Evolutionary conservation across 2,888 invertebrate genomes (phyloP).

Genomic region (Spodoptera picta): DNA sequence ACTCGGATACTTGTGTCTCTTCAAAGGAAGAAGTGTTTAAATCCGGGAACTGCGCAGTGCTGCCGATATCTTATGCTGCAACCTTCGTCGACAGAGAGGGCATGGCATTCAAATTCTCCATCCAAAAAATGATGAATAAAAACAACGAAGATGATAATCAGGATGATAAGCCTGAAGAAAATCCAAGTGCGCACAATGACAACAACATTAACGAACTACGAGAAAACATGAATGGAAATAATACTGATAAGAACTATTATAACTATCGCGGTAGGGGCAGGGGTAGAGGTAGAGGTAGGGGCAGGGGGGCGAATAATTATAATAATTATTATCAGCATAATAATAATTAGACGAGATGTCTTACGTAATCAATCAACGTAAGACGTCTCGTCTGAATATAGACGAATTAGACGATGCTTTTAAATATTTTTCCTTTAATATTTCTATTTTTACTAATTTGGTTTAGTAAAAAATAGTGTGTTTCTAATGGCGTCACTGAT

Average conservation of each 20-base stretch:
- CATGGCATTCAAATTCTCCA: slow-evolving; percentile 46
- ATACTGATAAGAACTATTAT: not conserved
- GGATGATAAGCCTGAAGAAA: no score
- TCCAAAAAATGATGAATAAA: slow-evolving; percentile 23
- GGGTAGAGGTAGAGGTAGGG: slow-evolving; percentile 37
- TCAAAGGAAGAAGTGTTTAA: slow-evolving; percentile 58
- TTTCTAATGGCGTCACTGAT: no score
- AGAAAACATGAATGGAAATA: no score
- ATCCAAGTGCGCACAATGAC: no score
- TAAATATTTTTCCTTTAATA: no score
- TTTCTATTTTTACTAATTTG: no score
- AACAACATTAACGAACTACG: no score
- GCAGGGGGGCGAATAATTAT: slow-evolving; percentile 1
- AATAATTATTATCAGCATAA: not conserved
- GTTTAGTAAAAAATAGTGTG: no score
- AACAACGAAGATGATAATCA: not conserved
- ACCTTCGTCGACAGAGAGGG: slow-evolving; percentile 40
- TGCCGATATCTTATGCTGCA: slow-evolving; percentile 59
- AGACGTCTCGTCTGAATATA: no score
- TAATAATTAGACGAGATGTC: no score
- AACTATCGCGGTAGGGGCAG: slow-evolving; percentile 31
- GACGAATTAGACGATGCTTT: no score
- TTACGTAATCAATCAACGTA: no score
- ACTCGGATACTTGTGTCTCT: slow-evolving; percentile 65
- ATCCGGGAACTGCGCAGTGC: slow-evolving; percentile 61